Base-by-base conservation (phyloP, 2,888 invertebrate genomes). In the Aphelenchoides bicaudatus region DNA sequence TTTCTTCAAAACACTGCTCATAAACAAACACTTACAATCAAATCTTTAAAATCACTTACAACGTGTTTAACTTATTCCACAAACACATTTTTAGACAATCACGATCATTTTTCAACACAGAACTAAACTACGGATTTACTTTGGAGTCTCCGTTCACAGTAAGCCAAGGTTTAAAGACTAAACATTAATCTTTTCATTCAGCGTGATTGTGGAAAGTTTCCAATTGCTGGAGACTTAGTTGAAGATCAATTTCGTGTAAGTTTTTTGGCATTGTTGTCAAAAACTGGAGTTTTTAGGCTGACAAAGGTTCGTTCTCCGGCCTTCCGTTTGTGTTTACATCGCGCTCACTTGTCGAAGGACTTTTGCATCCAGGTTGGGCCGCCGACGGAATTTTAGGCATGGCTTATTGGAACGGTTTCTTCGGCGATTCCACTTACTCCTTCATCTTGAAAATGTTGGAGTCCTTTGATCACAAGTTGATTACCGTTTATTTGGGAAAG, bases 331-430 rank as follows among this genome's bases (percentile, higher is more conserved):
- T 43, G 10, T n/a, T 43, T 8, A 43, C 43, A 8, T 25, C 43
- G 6, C 43, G 43, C 43, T 21, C 16, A n/a, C 21, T 21, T n/a
- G 43, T 43, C 8, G 43, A 43, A n/a, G 23, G 23, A 8, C 16
- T 43, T n/a, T n/a, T 43, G 43, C 43, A 43, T n/a, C 43, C 10
- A 8, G 6, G 25, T 8, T 43, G 43, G 43, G 21, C 43, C 10
- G 43, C 43, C 10, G 43, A 43, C 43, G 43, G 43, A 8, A 43
- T 43, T n/a, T 25, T 43, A 10, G 43, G 43, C 23, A 19, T 43
- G 10, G 43, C 43, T n/a, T 43, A 43, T n/a, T 43, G 43, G 43
- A 43, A 43, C 23, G 43, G 43, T n/a, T 43, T 43, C 43, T 43
- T 43, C 43, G 43, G 43, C 23, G 43, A 43, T n/a, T 21, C 43